Base-by-base conservation (phyloP, 2,797 vertebrate genomes). In the Phataginus tetradactyla region DNA sequence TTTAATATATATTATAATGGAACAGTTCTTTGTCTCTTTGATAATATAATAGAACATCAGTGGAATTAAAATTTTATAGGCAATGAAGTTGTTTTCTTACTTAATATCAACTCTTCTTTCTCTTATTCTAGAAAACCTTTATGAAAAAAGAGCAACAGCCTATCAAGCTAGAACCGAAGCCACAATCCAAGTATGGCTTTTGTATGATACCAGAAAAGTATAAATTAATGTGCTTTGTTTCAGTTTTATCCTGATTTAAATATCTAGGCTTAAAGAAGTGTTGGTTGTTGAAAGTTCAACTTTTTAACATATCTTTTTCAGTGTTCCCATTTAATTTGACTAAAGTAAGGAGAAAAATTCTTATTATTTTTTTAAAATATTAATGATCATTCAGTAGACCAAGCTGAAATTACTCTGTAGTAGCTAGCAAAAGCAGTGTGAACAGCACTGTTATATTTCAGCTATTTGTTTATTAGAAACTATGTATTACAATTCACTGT, bases 71-170 rank as follows among this genome's bases (percentile, higher is more conserved):
- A 53, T 45, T 91, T 93, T 89, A 39, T 1, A 71, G 23, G 15
- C 25, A 10, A 32, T 85, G 21, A 93, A 55, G 39, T 77, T 86
- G 21, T 85, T 96, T 92, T 89, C 69, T 14, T 94, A 87, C 55
- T 78, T 79, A 89, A 89, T 39, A 14, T 51, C 37, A 42, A 90
- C 20, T 92, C 74, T 90, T 81, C 21, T 92, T 93, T 86, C 20
- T 95, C 53, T 94, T 81, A 10, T 89, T 91, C 77, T 79, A 98
- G 97, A 96, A 66, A 94, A 6, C 7, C 0, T 32, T 37, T 27
- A 39, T 37, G 63, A 97, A 95, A 94, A 96, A 29, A 92, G 34
- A 84, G 1, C 11, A 59, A 20, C 14, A 49, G 4, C 4, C 18
- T 55, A 5, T 34, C 11, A 32, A 92, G n/a, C 9, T 39, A 45